These are phyloP conservation scores for Brachionus asplanchnoidis DNA, from an alignment of 1,140 invertebrate species.

Conservation along the genomic window DNA sequence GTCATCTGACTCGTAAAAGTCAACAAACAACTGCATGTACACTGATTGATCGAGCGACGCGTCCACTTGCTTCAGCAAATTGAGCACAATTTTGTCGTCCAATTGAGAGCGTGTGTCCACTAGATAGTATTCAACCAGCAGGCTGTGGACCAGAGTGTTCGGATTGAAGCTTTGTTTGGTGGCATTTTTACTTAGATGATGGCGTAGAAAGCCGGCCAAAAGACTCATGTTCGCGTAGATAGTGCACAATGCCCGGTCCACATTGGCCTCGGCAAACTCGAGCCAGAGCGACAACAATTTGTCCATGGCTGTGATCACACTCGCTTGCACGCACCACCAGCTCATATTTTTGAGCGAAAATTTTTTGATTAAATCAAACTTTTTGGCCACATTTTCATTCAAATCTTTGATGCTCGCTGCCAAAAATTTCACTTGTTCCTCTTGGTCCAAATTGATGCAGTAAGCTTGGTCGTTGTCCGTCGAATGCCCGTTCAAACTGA, in stretches of 20 bases:
- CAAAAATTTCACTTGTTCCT: background rate
- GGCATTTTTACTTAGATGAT: background rate
- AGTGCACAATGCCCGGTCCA: background rate
- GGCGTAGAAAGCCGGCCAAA: background rate
- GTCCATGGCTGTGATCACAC: background rate
- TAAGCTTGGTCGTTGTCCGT: background rate
- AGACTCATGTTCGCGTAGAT: background rate
- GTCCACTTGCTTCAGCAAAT: background rate
- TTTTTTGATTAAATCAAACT: background rate
- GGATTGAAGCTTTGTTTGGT: background rate
- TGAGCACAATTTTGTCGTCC: background rate
- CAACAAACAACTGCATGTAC: background rate
- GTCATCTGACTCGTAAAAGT: background rate
- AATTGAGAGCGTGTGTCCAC: background rate
- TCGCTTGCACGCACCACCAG: background rate
- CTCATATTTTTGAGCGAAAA: background rate
- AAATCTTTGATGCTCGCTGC: background rate
- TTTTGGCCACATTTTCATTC: background rate
- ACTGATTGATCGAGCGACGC: background rate
- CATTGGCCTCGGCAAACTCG: background rate
- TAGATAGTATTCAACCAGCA: background rate
- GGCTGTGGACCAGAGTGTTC: background rate
- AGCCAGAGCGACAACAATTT: background rate
- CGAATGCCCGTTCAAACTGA: background rate
- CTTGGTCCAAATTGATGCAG: background rate